These are phyloP conservation scores for Sebastes cheni DNA, from an alignment of 2,797 vertebrate genomes.

Conservation along the genomic window DNA sequence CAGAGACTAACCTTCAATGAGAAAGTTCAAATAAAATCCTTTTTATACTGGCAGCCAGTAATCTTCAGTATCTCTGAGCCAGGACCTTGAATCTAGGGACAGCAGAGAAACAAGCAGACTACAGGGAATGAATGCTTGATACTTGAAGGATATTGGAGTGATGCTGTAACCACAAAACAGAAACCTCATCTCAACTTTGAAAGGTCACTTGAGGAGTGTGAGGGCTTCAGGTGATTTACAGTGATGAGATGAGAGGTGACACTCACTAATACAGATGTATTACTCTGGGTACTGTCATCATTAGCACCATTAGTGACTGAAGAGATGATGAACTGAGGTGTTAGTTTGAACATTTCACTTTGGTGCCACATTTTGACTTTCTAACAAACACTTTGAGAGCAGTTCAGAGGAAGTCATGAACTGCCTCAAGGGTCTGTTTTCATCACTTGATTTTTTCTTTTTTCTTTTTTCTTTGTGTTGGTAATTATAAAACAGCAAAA, in stretches of 20 bases:
- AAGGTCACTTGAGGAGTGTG: conserved; percentile 5
- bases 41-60: too few species aligned
- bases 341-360: neutral
- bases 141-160: too few species aligned
- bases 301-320: conserved; percentile 13
- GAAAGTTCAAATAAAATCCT: too few species aligned
- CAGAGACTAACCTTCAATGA: too few species aligned
- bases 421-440: neutral
- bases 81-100: too few species aligned
- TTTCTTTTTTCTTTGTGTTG: too few species aligned
- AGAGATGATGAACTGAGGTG: conserved; percentile 18
- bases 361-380: neutral
- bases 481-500: neutral
- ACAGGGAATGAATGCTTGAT: too few species aligned
- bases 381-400: neutral
- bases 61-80: too few species aligned
- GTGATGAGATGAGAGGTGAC: conserved; percentile 37
- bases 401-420: neutral
- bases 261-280: conserved; percentile 8
- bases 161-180: too few species aligned
- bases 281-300: conserved; percentile 14
- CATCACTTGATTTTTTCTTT: neutral
- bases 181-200: neutral
- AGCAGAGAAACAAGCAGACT: too few species aligned
- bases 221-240: neutral